Evolutionary conservation across 2,888 invertebrate genomes (phyloP).

Genomic region (Ellobium chinense): DNA sequence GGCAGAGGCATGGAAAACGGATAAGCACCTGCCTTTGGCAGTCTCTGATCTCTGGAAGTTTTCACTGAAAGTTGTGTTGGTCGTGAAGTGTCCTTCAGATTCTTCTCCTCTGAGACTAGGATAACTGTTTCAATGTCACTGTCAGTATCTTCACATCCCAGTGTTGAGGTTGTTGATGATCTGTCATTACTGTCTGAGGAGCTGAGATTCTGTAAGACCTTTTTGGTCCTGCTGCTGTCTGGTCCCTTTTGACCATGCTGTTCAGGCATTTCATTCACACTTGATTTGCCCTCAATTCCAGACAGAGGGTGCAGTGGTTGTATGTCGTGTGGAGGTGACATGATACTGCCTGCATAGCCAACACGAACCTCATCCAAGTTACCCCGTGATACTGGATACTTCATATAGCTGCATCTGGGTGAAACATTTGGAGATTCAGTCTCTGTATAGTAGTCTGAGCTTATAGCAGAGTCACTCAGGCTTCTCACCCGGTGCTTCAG

Average conservation of each 20-base stretch:
- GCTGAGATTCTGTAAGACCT: not conserved
- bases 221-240: not conserved
- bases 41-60: not conserved
- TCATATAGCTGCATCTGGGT: constrained; percentile 48
- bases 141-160: constrained; percentile 7
- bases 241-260: no score
- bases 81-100: not conserved
- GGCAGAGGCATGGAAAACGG: constrained; percentile 4
- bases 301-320: no score
- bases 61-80: not conserved
- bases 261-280: no score
- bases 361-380: not conserved
- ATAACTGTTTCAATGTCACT: not conserved
- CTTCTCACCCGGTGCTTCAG: constrained; percentile 60
- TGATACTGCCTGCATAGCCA: not conserved
- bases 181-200: constrained; percentile 1
- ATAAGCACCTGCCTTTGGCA: not conserved
- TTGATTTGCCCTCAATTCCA: no score
- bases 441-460: constrained; percentile 72
- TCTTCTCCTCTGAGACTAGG: not conserved
- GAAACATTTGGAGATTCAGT: constrained; percentile 65
- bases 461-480: constrained; percentile 74
- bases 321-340: not conserved
- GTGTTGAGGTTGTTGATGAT: not conserved
- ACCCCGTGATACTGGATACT: not conserved